Evolutionary conservation across 2,797 vertebrate species (phyloP).

Genomic region (Periophthalmus magnuspinnatus): DNA sequence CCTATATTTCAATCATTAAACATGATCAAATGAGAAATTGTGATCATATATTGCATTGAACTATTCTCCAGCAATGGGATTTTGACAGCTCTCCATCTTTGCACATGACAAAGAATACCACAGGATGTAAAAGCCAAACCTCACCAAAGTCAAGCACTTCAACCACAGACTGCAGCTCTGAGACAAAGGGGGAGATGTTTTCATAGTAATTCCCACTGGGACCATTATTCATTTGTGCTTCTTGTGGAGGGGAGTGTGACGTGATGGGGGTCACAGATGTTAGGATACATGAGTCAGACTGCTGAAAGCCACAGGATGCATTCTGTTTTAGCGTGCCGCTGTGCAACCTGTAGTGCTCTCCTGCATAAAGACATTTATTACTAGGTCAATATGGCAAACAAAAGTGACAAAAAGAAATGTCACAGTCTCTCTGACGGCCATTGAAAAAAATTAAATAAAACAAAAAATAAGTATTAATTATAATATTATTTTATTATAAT

Average conservation of each 20-base stretch:
- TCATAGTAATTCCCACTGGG: conserved; percentile 44
- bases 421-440: background rate
- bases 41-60: background rate
- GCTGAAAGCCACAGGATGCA: conserved; percentile 47
- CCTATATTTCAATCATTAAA: background rate
- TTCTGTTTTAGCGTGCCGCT: conserved; percentile 37
- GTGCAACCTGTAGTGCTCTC: conserved; percentile 13
- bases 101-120: conserved; percentile 11
- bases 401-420: conserved; percentile 1
- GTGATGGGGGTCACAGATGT: conserved; percentile 53
- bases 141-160: conserved; percentile 15
- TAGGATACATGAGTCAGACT: conserved; percentile 38
- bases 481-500: no score
- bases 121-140: conserved; percentile 25
- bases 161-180: conserved; percentile 33
- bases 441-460: no score
- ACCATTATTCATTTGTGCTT: conserved; percentile 49
- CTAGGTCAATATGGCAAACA: conserved; percentile 19
- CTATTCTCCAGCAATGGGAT: conserved; percentile 20
- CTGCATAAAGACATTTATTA: conserved; percentile 17
- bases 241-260: conserved; percentile 30
- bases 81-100: conserved; percentile 20
- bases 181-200: conserved; percentile 59
- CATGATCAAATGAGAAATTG: conserved; percentile 24
- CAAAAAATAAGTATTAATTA: no score